phyloP scores from a whole-genome alignment of 2,797 vertebrate genomes.

The Falco naumanni region DNA sequence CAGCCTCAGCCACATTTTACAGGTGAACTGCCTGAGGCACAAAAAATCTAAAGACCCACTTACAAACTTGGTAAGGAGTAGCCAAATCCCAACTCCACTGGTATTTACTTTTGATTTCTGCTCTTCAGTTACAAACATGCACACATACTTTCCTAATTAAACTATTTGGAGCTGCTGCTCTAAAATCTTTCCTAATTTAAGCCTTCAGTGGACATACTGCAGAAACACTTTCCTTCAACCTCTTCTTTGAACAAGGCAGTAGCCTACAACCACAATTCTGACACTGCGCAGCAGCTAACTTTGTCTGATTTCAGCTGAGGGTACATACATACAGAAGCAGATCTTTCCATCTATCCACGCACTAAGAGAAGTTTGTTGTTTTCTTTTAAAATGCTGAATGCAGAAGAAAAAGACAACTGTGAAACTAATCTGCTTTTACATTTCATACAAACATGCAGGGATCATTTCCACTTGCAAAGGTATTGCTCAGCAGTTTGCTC shows the following conservation, averaged over 20 bases:
- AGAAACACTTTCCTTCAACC: neutral
- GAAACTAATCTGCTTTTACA: neutral
- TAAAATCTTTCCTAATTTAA: neutral
- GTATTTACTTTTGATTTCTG: neutral
- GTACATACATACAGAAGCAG: neutral
- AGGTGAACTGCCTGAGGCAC: neutral
- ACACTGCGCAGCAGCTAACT: neutral
- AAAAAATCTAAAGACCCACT: neutral
- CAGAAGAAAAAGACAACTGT: neutral
- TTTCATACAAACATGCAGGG: neutral
- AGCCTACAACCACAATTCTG: neutral
- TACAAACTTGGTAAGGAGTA: neutral
- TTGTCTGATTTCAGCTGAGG: neutral
- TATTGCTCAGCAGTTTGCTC: neutral
- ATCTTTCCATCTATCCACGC: neutral
- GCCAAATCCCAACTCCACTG: neutral
- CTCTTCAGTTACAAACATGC: neutral
- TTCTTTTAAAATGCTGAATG: neutral
- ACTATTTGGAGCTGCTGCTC: neutral
- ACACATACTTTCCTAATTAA: neutral
- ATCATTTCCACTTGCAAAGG: neutral
- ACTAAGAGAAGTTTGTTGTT: neutral
- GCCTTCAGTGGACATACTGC: neutral
- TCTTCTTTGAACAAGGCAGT: neutral
- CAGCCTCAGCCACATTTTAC: neutral